Evolutionary conservation across 2,113 vertebrate species (phyloP).

Genomic region (Regulus satrapa): DNA sequence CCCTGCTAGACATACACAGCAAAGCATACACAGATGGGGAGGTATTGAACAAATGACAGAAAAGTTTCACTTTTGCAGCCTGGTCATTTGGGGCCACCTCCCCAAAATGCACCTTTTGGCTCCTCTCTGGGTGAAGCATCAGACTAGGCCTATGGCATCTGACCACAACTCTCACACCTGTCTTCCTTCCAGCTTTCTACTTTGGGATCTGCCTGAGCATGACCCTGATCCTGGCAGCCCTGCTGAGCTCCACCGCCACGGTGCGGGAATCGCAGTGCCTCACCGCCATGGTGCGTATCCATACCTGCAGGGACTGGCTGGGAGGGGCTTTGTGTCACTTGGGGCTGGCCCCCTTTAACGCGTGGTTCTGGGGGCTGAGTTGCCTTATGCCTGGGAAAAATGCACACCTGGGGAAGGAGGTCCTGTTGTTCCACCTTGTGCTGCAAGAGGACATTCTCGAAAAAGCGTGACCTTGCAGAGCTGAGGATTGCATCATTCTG

Average conservation of each 20-base stretch:
- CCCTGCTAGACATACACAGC: neutral
- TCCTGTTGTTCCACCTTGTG: neutral
- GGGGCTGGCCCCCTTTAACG: neutral
- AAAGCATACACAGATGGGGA: neutral
- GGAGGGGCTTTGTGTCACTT: neutral
- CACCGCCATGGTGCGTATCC: slow-evolving; percentile 41
- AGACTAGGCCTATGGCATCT: neutral
- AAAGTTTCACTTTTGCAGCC: neutral
- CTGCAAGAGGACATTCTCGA: neutral
- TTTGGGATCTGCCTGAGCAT: slow-evolving; percentile 54
- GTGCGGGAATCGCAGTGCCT: slow-evolving; percentile 50
- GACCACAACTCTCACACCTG: neutral
- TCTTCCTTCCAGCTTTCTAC: slow-evolving; percentile 53
- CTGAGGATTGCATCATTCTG: neutral
- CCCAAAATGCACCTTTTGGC: neutral
- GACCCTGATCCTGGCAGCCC: slow-evolving; percentile 40
- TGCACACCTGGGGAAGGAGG: rapidly evolving
- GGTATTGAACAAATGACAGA: neutral
- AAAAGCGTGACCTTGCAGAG: neutral
- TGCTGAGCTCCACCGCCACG: slow-evolving; percentile 29
- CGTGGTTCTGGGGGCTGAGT: neutral
- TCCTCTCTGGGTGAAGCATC: neutral
- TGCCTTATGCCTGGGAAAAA: neutral
- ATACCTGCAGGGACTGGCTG: neutral
- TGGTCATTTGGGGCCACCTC: neutral